Evolutionary conservation across 2,113 vertebrate genomes (phyloP).

Genomic region (Poeciliopsis retropinna): DNA sequence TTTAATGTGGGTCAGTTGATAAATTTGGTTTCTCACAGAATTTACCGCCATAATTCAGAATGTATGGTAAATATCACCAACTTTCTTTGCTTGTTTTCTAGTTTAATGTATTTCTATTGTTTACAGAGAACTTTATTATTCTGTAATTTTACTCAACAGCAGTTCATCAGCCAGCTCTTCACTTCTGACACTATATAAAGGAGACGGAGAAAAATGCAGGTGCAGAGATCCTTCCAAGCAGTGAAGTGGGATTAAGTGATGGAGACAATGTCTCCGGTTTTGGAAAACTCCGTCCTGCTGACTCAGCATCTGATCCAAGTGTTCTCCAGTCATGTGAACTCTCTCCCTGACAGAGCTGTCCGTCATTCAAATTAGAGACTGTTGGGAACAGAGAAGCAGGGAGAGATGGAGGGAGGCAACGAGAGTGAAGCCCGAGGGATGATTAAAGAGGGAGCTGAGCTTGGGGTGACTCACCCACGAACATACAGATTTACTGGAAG

Average conservation of each 20-base stretch:
- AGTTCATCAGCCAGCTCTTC: not conserved
- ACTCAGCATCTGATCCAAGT: slow-evolving; percentile 70
- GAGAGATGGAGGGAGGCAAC: slow-evolving; percentile 15
- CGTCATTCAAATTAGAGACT: slow-evolving; percentile 74
- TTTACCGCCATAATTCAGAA: not conserved
- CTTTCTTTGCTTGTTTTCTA: not conserved
- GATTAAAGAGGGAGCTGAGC: slow-evolving; percentile 97
- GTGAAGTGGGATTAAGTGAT: slow-evolving; percentile 39
- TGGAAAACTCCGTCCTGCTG: slow-evolving; percentile 50
- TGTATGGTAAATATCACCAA: not conserved
- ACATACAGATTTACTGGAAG: slow-evolving; percentile 97
- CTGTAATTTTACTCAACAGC: not conserved
- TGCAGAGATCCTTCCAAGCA: slow-evolving; percentile 19
- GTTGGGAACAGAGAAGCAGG: slow-evolving; percentile 53
- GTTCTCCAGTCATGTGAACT: slow-evolving; percentile 63
- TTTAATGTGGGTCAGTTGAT: no score
- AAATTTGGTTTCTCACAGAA: not conserved
- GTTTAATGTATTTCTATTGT: not conserved
- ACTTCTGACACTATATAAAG: not conserved
- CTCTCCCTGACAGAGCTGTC: slow-evolving; percentile 56
- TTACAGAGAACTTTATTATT: not conserved
- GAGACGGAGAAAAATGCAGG: not conserved
- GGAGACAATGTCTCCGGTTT: slow-evolving; percentile 29
- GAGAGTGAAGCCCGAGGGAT: slow-evolving; percentile 68
- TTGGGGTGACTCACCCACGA: slow-evolving; percentile 93